Base-by-base conservation (phyloP, 2,113 vertebrate species). In the Aix galericulata region DNA sequence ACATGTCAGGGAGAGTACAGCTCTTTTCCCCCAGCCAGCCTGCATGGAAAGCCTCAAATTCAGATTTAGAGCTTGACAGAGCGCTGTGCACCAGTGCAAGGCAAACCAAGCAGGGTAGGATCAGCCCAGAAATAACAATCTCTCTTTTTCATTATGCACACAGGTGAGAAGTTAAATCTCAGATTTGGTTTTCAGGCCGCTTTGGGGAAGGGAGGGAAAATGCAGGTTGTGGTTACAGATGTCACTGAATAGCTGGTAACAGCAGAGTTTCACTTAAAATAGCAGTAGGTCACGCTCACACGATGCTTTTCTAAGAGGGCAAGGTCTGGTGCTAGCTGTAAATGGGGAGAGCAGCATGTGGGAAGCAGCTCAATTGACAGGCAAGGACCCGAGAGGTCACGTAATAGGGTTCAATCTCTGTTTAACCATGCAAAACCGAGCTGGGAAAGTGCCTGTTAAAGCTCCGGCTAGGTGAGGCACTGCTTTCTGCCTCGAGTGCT, bases 321-420 rank as follows among this genome's bases (percentile, higher is more conserved):
- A 91, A 82, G 46, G 63, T 89, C 93, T 94, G 27, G 22, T 79
- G 59, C 50, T 77, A 67, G 91, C 75, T 89, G 71, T 74, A 96
- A 95, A 95, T 85, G 78, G 89, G 55, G 31, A 91, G 29, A 91
- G 40, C 82, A 91, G 89, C 32, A 8, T 89, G 71, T 80, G 85
- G 87, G 91, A 94, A 95, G 84, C 59, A 89, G 92, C 53, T 89
- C 78, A 77, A 77, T 63, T 74, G 94, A 89, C 82, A 95, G 85
- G 71, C 82, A 48, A 85, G 75, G 87, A 80, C 78, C 75, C 0
- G 0, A 89, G 78, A 91, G 91, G 87, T 95, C 94, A 91, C 0
- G 0, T 91, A 96, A 94, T 76, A 59, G 93, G 78, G 91, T 91
- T 91, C 93, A 95, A 89, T 92, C 75, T 93, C 91, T 95, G 81